These are phyloP conservation scores for Megaustenia siamemsis DNA, from an alignment of 2,888 invertebrate species.

Conservation along the genomic window DNA sequence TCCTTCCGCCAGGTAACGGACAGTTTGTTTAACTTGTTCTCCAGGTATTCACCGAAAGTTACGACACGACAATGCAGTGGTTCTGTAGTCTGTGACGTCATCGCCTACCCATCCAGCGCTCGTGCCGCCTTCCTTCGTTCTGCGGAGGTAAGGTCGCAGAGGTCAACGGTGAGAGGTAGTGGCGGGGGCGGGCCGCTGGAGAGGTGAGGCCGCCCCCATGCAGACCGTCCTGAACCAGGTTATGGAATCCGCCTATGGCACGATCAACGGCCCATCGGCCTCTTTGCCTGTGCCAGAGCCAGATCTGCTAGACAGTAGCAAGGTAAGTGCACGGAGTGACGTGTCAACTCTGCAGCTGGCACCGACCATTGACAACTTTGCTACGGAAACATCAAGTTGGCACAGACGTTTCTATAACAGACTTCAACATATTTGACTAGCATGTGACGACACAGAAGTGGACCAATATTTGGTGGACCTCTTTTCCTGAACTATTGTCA, in stretches of 20 bases:
- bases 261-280: conserved; percentile 67
- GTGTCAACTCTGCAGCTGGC: no score
- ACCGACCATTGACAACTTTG: no score
- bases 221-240: conserved; percentile 67
- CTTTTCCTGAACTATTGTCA: no score
- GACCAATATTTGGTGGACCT: no score
- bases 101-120: not conserved
- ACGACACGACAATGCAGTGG: conserved; percentile 57
- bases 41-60: not conserved
- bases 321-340: conserved; percentile 26
- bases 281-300: conserved; percentile 69
- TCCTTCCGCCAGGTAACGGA: no score
- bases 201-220: conserved; percentile 58
- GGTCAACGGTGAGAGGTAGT: conserved; percentile 16
- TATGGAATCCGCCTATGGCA: conserved; percentile 75
- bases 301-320: conserved; percentile 70
- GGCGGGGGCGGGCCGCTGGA: conserved; percentile 43
- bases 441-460: no score
- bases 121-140: not conserved
- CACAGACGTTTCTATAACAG: no score
- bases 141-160: not conserved
- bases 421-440: no score
- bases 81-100: conserved; percentile 58
- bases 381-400: no score
- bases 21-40: no score